Evolutionary conservation across 2,113 vertebrate genomes (phyloP).

Genomic region (Copsychus sechellarum): DNA sequence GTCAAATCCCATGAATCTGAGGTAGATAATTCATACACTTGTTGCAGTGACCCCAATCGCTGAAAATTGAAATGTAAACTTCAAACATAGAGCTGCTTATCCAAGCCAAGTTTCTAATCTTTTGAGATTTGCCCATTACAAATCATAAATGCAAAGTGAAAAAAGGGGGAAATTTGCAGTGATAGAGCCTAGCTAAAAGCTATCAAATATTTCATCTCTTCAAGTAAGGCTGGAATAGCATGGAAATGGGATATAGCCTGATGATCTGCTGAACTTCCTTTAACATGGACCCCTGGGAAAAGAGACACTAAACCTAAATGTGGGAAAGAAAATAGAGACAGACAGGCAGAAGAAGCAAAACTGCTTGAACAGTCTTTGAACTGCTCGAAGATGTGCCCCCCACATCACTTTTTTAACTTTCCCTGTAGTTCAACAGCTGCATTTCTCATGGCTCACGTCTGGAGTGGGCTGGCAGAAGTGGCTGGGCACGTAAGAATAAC

Average conservation of each 20-base stretch:
- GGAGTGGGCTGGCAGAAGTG: neutral
- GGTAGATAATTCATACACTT: neutral
- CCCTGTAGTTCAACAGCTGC: neutral
- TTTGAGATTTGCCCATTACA: neutral
- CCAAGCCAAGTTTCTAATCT: neutral
- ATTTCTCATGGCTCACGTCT: neutral
- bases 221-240: neutral
- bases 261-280: neutral
- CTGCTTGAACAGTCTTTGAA: neutral
- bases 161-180: neutral
- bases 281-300: neutral
- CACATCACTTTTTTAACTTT: neutral
- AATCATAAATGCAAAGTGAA: neutral
- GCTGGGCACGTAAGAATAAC: neutral
- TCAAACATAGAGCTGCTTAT: neutral
- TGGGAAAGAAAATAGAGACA: rapidly evolving
- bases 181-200: neutral
- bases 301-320: neutral
- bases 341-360: neutral
- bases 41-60: neutral
- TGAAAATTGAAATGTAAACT: neutral
- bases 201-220: neutral
- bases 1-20: neutral
- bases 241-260: neutral
- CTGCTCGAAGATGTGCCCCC: neutral